phyloP scores from a whole-genome alignment of 2,888 invertebrate genomes.

The Dendrolimus pini region DNA sequence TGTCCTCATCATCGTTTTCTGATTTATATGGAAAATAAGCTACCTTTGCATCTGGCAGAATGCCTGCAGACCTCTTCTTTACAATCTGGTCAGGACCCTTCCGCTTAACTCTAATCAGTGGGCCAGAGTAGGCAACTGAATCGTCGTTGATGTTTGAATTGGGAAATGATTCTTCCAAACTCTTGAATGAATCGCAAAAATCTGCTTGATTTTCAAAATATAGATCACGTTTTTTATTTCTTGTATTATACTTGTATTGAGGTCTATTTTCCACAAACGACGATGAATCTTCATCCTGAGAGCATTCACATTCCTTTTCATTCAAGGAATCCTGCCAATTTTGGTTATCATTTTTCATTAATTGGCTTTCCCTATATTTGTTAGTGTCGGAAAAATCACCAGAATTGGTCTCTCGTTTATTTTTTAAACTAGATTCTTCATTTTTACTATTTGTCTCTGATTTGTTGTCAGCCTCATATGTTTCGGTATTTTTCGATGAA shows the following conservation, averaged over 20 bases:
- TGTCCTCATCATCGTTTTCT: constrained; percentile 61
- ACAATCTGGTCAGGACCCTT: constrained; percentile 33
- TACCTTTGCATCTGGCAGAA: constrained; percentile 47
- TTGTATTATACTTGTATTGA: constrained; percentile 23
- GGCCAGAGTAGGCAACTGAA: constrained; percentile 33
- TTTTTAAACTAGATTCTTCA: constrained; percentile 28
- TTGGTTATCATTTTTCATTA: constrained; percentile 22
- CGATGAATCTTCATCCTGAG: constrained; percentile 36
- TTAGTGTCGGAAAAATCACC: constrained; percentile 25
- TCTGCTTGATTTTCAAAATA: constrained; percentile 27
- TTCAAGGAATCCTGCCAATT: constrained; percentile 27
- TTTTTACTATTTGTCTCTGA: constrained; percentile 22
- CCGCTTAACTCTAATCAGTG: constrained; percentile 60
- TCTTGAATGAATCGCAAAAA: constrained; percentile 42
- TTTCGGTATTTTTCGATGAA: constrained; percentile 31
- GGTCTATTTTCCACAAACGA: constrained; percentile 32
- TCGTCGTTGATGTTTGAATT: constrained; percentile 40
- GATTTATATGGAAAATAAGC: constrained; percentile 50
- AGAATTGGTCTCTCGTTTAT: constrained; percentile 49
- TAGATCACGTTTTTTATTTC: constrained; percentile 41
- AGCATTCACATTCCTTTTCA: constrained; percentile 28
- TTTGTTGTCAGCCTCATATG: constrained; percentile 27
- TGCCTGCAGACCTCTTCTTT: constrained; percentile 44
- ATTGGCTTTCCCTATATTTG: constrained; percentile 24
- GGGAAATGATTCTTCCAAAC: constrained; percentile 64